A percentile compares a stretch with the other conserved stretches of the same genome.
phyloP scores from a whole-genome alignment of 2,797 vertebrate genomes.

The Mus minutoides region DNA sequence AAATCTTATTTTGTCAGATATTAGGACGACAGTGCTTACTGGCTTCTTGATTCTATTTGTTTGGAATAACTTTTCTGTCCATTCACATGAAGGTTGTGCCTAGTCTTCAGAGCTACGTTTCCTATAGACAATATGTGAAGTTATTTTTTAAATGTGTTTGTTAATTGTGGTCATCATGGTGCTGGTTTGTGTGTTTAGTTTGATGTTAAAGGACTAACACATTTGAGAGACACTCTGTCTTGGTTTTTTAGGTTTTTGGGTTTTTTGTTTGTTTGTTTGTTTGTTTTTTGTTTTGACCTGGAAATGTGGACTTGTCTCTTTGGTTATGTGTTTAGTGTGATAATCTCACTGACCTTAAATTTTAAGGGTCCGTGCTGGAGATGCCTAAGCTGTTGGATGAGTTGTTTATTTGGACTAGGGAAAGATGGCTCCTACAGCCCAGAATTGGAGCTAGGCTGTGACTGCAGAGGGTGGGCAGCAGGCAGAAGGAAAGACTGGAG shows the following conservation, averaged over 20 bases:
- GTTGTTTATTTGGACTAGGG: background rate
- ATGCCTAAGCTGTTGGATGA: background rate
- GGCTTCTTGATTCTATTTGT: background rate
- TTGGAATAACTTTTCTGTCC: background rate
- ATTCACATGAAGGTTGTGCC: background rate
- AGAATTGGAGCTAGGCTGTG: background rate
- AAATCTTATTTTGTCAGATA: background rate
- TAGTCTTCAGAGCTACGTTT: background rate
- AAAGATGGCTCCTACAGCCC: background rate
- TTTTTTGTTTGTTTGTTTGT: background rate
- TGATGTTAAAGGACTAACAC: background rate
- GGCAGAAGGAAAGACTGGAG: background rate
- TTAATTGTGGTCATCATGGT: background rate
- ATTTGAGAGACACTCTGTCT: background rate
- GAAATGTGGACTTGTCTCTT: background rate
- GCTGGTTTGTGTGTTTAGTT: background rate
- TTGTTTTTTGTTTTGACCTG: background rate
- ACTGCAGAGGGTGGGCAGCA: background rate
- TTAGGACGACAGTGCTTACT: background rate
- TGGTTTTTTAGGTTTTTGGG: background rate
- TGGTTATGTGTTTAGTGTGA: background rate
- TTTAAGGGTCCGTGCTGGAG: background rate
- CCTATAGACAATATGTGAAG: background rate
- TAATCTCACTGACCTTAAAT: background rate
- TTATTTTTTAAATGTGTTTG: background rate